Evolutionary conservation across 2,113 vertebrate species (phyloP), one percentile per base, ranked within the genome.

Genomic region (Nibea albiflora): DNA sequence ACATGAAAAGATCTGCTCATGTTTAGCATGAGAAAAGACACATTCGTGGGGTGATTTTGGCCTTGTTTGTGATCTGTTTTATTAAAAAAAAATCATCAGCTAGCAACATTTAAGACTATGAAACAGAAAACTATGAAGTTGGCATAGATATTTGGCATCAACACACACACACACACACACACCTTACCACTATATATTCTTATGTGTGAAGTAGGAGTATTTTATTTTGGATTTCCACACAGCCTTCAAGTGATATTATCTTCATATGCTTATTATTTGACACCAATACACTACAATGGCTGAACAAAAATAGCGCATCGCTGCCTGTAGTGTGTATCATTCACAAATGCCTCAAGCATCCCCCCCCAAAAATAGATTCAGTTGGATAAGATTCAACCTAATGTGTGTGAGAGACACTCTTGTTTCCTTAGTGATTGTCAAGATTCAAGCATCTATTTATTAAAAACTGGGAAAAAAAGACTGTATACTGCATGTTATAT

Each of bases 1-100:
- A 73, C 46, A 49, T 75, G 11, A 78, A 85, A 85, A 65, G 20
- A 80, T 81, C 35, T 2, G 31, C n/a, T 44, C 28, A 56, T 67
- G 26, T 80, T 85, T 62, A 78, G 53, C 69, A 56, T 52, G 62
- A 63, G 1, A 31, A 26, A 42, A 46, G 52, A 83, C 3, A 28
- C 31, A 12, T 16, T 26, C 50, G 60, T 20, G 1, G 14, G 60
- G n/a, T 15, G 11, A 24, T 49, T 74, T 49, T 26, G 0, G 16
- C 15, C 31, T 42, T 4, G 44, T 67, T 73, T 57, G 16, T 31
- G 17, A 3, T 61, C 24, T 46, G 42, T 4, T 66, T 65, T 28
- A n/a, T 61, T 17, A 7, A 26, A 74, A 7, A 22, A 74, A 68
- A 49, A 20, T 28, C 4, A 58, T 42, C 5, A 60, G 16, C 46